phyloP scores from a whole-genome alignment of 1,140 invertebrate genomes.

The Plectus sambesii region DNA sequence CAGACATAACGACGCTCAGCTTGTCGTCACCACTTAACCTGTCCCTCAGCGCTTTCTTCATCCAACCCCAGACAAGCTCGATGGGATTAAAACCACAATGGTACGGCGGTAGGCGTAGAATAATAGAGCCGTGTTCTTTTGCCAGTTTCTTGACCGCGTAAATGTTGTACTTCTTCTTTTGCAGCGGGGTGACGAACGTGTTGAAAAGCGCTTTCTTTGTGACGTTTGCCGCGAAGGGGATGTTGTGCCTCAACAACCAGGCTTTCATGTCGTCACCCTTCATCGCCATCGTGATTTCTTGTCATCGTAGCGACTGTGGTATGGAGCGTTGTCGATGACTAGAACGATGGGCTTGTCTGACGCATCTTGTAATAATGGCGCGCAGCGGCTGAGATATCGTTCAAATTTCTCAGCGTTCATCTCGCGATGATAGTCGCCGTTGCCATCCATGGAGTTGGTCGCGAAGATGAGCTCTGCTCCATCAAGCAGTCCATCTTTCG shows the following conservation, averaged over 20 bases:
- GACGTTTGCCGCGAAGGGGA: background rate
- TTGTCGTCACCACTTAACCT: too few relatives aligned
- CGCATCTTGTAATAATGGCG: background rate
- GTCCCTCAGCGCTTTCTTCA: background rate
- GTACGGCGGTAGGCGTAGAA: slow-evolving; percentile 2
- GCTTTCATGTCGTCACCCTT: slow-evolving; percentile 2
- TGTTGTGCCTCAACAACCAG: background rate
- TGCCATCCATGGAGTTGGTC: too few relatives aligned
- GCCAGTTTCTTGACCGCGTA: background rate
- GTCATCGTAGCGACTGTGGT: slow-evolving; percentile 1
- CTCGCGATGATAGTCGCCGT: slow-evolving; percentile 8
- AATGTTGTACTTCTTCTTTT: background rate
- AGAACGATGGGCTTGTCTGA: background rate
- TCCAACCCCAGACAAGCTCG: slow-evolving; percentile 6
- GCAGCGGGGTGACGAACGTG: background rate
- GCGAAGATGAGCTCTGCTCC: too few relatives aligned
- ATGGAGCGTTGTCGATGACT: slow-evolving; percentile 6
- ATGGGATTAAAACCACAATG: slow-evolving; percentile 4
- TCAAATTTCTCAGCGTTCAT: slow-evolving; percentile 10
- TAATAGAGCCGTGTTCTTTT: background rate
- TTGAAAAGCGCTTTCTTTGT: background rate
- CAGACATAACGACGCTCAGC: too few relatives aligned
- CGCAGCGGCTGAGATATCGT: background rate
- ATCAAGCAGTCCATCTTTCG: too few relatives aligned
- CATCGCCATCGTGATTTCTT: background rate